These are phyloP conservation scores for Clanis bilineata DNA, from an alignment of 2,888 invertebrate genomes.

Conservation along the genomic window DNA sequence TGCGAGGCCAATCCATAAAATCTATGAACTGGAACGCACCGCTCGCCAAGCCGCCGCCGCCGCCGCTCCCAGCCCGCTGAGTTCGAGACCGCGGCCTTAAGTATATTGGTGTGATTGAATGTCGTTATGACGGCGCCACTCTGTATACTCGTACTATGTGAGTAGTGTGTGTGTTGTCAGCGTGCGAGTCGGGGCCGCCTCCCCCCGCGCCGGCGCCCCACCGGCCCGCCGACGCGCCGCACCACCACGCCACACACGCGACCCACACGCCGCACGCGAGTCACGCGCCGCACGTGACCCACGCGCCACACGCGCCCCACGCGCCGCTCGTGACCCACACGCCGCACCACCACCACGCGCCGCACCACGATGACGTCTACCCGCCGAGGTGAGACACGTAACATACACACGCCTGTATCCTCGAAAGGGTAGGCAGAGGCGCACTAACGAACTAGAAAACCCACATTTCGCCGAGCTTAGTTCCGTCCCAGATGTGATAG, in stretches of 20 bases:
- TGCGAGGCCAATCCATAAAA: too few relatives aligned
- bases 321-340: constrained; percentile 81
- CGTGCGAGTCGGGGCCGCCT: constrained; percentile 83
- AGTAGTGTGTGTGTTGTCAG: constrained; percentile 31
- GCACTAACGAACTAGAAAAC: too few relatives aligned
- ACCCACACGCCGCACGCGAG: constrained; percentile 57
- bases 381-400: constrained; percentile 81
- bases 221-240: constrained; percentile 78
- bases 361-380: constrained; percentile 90
- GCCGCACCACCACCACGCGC: constrained; percentile 49
- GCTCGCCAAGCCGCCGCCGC: too few relatives aligned
- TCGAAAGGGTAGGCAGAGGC: too few relatives aligned
- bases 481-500: too few relatives aligned
- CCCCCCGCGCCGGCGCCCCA: constrained; percentile 90
- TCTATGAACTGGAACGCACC: too few relatives aligned
- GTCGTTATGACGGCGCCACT: too few relatives aligned
- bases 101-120: too few relatives aligned
- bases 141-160: neutral
- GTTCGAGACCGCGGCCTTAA: too few relatives aligned
- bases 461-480: too few relatives aligned
- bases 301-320: constrained; percentile 59
- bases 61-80: too few relatives aligned
- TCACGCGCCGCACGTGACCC: constrained; percentile 23
- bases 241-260: constrained; percentile 23
- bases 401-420: too few relatives aligned